Base-by-base conservation (phyloP, 1,140 invertebrate species). In the Neuroterus valhalla region DNA sequence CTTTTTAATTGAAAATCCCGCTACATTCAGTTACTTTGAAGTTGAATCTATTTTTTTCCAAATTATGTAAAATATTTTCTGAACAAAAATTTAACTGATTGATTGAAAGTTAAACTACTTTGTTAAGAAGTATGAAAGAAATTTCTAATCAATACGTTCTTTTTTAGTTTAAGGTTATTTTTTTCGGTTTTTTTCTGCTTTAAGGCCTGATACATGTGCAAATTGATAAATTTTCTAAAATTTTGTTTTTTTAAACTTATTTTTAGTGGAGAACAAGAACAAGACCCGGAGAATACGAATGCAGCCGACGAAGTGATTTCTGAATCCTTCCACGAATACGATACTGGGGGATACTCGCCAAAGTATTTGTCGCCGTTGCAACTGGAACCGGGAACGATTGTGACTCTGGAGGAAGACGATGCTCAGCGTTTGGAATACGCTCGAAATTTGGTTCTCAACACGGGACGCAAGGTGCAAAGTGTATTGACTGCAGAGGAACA, bases 321-420 rank as follows among this genome's bases (percentile, higher is more conserved):
- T 38, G 93, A 93, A 83, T 94, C 91, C 71, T 92, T 94, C 79
- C 87, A 92, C 21, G 93, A 96, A 46, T 99, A 98, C 87, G 91
- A 93, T 72, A 84, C 91, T 17, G 97, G 96, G 6, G 91, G 93
- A 31, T 99, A 99, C 88, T 97, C 95, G 83, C 98, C 98, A 0
- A 90, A 88, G 76, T 94, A 96, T 75, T 85, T 98, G 44, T 80
- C 87, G 14, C 87, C 92, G 5, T 90, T 92, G 31, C 92, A 95
- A 26, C 88, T 98, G 10, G 97, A 98, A 85, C 95, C 96, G 5
- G 96, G 94, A 45, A 95, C 96, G 2, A 91, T 97, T 67, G 91
- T 98, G 3, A 93, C 94, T 19, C 92, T 94, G 66, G 94, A 96
- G 79, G 93, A 92, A 62, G 95, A 98, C 79, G 97, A 98, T 87